These are phyloP conservation scores for Pseudochromis fuscus DNA, from an alignment of 2,797 vertebrate genomes.

Conservation along the genomic window DNA sequence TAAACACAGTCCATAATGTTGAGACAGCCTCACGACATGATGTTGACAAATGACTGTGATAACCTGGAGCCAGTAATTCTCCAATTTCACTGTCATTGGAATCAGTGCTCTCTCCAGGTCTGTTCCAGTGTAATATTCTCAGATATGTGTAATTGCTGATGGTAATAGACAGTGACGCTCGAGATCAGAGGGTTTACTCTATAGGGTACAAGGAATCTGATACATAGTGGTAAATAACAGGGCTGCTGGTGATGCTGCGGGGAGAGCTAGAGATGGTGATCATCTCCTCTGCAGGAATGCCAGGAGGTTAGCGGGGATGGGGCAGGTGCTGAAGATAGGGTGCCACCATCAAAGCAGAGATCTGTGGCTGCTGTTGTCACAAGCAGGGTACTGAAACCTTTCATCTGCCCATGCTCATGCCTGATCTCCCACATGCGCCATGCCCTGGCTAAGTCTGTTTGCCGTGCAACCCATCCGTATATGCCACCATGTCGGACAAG, in stretches of 20 bases:
- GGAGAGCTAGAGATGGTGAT: constrained; percentile 22
- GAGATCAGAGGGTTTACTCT: constrained; percentile 55
- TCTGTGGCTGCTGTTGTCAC: constrained; percentile 70
- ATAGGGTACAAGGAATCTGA: constrained; percentile 43
- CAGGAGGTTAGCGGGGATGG: constrained; percentile 58
- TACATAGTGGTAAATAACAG: constrained; percentile 49
- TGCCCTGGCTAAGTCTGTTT: constrained; percentile 70
- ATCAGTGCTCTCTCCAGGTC: constrained; percentile 55
- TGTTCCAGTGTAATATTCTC: constrained; percentile 46
- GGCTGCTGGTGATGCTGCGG: constrained; percentile 20
- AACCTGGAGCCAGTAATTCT: constrained; percentile 57
- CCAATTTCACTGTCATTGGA: constrained; percentile 52
- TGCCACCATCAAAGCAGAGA: constrained; percentile 68
- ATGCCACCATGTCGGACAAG: constrained; percentile 65
- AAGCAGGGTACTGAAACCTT: constrained; percentile 61
- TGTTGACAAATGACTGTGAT: constrained; percentile 62
- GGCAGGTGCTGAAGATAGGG: constrained; percentile 63
- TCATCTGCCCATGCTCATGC: constrained; percentile 60
- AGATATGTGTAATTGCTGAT: constrained; percentile 73
- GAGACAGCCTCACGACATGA: constrained; percentile 11
- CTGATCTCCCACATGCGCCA: constrained; percentile 37
- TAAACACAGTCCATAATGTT: constrained; percentile 12
- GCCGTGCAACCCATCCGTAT: constrained; percentile 66
- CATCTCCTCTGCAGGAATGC: constrained; percentile 47
- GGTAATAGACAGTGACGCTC: constrained; percentile 69